phyloP scores from a whole-genome alignment of 2,888 invertebrate species.

The Leptopilina drosophilae region DNA sequence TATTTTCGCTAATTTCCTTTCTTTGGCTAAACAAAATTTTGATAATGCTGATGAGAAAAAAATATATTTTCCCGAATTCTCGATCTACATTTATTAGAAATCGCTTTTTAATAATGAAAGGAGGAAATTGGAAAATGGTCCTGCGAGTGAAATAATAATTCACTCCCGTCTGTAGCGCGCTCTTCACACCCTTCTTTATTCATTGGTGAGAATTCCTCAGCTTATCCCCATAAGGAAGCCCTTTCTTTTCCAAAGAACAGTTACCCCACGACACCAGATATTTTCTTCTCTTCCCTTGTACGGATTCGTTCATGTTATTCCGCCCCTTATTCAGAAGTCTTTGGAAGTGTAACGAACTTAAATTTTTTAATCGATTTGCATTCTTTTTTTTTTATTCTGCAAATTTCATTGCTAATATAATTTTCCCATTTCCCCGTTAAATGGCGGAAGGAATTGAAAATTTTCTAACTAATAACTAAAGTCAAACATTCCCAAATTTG shows the following conservation, averaged over 20 bases:
- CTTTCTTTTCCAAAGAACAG: conserved; percentile 60
- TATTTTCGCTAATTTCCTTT: background rate
- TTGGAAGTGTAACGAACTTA: conserved; percentile 19
- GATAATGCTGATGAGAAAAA: too few species aligned
- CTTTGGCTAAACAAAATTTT: too few species aligned
- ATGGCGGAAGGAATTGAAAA: too few species aligned
- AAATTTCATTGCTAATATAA: background rate
- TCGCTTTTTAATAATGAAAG: conserved; percentile 30
- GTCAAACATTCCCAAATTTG: too few species aligned
- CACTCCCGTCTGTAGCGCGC: conserved; percentile 25
- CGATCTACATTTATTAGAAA: background rate
- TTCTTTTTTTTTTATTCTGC: background rate
- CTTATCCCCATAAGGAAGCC: conserved; percentile 64
- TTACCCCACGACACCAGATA: conserved; percentile 67
- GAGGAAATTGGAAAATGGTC: conserved; percentile 29
- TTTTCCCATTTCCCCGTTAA: background rate
- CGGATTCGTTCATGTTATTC: conserved; percentile 51
- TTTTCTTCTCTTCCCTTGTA: conserved; percentile 63
- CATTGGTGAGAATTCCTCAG: conserved; percentile 50
- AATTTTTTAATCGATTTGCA: conserved; percentile 4
- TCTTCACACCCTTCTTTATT: conserved; percentile 37
- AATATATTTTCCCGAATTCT: too few species aligned
- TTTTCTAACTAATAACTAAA: too few species aligned
- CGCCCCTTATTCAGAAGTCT: conserved; percentile 50
- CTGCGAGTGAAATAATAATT: conserved; percentile 27